These are phyloP conservation scores for Leptogaster cylindrica DNA, from an alignment of 2,888 invertebrate species.

Conservation along the genomic window DNA sequence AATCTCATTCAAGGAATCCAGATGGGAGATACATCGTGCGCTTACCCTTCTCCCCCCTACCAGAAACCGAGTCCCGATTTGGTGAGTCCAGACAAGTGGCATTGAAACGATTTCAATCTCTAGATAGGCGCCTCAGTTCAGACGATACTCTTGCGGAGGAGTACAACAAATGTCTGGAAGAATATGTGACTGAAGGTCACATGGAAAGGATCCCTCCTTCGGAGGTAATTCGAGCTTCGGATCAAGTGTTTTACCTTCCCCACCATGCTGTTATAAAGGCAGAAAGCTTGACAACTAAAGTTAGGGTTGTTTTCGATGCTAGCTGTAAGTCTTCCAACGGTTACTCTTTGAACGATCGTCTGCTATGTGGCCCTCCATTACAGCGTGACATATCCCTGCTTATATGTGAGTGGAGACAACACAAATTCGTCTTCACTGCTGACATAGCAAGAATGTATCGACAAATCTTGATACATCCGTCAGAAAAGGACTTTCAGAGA, in stretches of 20 bases:
- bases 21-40: not conserved
- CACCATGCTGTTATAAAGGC: not conserved
- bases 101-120: not conserved
- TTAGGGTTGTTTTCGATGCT: no score
- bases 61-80: not conserved
- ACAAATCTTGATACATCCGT: not conserved
- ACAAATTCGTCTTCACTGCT: constrained; percentile 48
- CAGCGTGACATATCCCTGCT: constrained; percentile 26
- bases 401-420: constrained; percentile 21
- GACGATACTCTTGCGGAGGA: no score
- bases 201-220: no score
- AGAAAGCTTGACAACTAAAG: no score
- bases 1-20: not conserved
- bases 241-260: no score
- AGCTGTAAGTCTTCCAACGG: not conserved
- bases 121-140: constrained; percentile 8
- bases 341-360: not conserved
- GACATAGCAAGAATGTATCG: no score
- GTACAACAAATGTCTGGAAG: no score
- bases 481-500: constrained; percentile 2
- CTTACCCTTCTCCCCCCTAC: no score
- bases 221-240: no score
- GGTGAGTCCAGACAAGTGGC: not conserved
- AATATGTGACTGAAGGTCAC: no score
- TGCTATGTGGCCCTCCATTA: no score